A percentile compares a stretch with the other conserved stretches of the same genome.
phyloP scores from a whole-genome alignment of 2,797 vertebrate genomes.

The Arremon aurantiirostris region DNA sequence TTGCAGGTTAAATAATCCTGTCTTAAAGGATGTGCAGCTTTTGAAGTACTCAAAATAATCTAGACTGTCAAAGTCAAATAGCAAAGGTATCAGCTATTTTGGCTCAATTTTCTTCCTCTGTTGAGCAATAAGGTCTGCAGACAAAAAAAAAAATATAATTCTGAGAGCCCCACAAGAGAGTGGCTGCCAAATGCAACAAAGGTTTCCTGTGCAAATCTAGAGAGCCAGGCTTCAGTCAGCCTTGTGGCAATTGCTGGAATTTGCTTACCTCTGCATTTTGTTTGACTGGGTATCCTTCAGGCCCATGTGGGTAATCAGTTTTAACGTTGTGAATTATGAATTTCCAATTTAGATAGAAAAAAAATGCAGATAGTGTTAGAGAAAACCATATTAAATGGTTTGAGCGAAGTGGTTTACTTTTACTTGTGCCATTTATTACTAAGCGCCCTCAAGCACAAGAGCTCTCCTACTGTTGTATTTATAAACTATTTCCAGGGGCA shows the following conservation, averaged over 20 bases:
- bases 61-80: not conserved
- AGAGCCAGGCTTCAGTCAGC: not conserved
- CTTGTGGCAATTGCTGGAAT: not conserved
- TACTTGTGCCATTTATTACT: not conserved
- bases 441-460: not conserved
- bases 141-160: not conserved
- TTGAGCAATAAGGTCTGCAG: not conserved
- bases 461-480: not conserved
- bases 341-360: not conserved
- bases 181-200: conserved; percentile 5
- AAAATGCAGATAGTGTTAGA: not conserved
- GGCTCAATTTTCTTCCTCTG: not conserved
- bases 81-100: not conserved
- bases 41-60: not conserved
- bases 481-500: not conserved
- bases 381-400: not conserved
- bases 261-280: not conserved
- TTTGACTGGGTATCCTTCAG: not conserved
- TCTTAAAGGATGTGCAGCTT: not conserved
- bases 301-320: not conserved
- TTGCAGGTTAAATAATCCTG: not conserved
- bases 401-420: not conserved
- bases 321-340: not conserved
- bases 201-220: not conserved
- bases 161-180: not conserved